phyloP scores from a whole-genome alignment of 35 echinoderm and acorn worm genomes.

The Apostichopus californicus region DNA sequence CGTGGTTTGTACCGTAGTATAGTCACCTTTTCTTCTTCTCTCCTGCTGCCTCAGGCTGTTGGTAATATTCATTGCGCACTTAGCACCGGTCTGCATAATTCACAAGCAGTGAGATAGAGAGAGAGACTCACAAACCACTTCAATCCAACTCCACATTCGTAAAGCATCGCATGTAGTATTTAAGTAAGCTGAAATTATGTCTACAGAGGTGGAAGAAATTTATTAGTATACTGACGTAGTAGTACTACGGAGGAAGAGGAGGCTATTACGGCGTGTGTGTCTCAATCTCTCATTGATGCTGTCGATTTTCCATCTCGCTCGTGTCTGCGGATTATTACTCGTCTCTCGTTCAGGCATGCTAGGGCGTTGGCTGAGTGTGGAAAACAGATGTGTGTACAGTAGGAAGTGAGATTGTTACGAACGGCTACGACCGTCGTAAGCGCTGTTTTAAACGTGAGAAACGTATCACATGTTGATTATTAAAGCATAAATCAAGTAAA shows the following conservation, averaged over 20 bases:
- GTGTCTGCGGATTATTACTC: neutral
- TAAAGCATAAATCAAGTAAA: neutral
- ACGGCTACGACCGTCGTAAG: too few relatives aligned
- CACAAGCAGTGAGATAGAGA: neutral
- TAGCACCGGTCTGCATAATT: slow-evolving; percentile 12
- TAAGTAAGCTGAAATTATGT: slow-evolving; percentile 33
- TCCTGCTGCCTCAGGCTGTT: neutral
- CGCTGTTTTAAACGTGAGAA: neutral
- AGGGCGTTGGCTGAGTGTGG: slow-evolving; percentile 55
- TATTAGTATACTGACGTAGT: slow-evolving; percentile 33
- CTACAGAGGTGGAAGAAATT: slow-evolving; percentile 49
- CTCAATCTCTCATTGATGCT: neutral
- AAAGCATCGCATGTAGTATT: neutral
- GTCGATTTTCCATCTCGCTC: neutral
- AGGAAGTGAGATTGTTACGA: neutral
- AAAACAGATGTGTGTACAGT: slow-evolving; percentile 20
- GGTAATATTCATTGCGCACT: slow-evolving; percentile 39
- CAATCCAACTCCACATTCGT: neutral
- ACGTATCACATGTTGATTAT: neutral
- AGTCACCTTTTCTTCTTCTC: neutral
- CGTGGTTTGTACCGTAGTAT: neutral
- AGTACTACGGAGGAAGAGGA: neutral
- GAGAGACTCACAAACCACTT: slow-evolving; percentile 5
- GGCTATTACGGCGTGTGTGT: neutral
- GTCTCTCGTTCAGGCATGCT: neutral